Base-by-base conservation (phyloP, 2,797 vertebrate species). In the Taenioides sp. region DNA sequence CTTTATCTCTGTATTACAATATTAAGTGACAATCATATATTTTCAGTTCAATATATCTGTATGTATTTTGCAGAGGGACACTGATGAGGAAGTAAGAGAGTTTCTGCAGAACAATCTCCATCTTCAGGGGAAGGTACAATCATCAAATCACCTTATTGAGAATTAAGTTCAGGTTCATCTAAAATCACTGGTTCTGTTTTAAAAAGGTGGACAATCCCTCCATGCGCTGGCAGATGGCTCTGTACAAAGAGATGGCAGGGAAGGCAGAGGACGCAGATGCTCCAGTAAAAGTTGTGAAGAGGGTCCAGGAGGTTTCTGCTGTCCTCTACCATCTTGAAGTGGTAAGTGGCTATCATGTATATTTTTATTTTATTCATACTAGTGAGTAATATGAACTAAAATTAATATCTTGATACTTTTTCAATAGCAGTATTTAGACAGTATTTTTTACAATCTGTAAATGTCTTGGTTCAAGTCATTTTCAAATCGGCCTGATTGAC, bases 221-320 rank as follows among this genome's bases (percentile, higher is more conserved):
- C 65, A 94, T 97, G 94, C 95, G 97, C 75, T 98, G 97, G 96
- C 96, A 98, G 90, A 95, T 98, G 96, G 94, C 95, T 0, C 89
- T 98, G 69, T 98, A 97, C 85, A 95, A 95, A 58, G 94, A 95
- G 67, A 92, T 96, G 92, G 93, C 96, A 0, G 96, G 97, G 27
- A 96, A 96, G 70, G 96, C 94, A 0, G 97, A 98, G 81, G 97
- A 98, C 17, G 92, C 94, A 0, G 95, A 98, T 18, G 91, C 93
- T n/a, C 96, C 96, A 0, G 88, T 93, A 68, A 97, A 97, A 83
- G 95, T 98, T 7, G 97, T 98, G 57, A 96, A 95, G 77, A 85
- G 97, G 71, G 97, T 98, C 5, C 97, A 98, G 87, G 97, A 98
- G 74, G 97, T 98, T 61, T 95, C 97, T 0, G 97, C 97, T 0